A percentile compares a stretch with the other conserved stretches of the same genome.
These are phyloP conservation scores for Acanthaster planci DNA, from an alignment of 35 echinoderm and acorn worm genomes.

Conservation along the genomic window DNA sequence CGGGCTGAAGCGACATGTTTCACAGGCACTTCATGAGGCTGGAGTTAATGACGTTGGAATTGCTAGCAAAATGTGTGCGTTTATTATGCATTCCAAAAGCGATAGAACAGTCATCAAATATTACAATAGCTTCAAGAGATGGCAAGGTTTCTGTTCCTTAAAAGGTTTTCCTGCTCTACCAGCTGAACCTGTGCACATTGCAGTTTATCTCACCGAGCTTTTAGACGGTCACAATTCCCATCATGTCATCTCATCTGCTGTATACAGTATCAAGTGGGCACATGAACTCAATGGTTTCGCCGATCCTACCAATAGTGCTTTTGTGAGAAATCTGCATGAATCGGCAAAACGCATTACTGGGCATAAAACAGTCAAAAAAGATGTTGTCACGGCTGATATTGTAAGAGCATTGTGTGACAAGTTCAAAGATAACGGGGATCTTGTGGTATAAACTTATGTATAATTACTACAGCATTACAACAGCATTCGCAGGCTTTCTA, in stretches of 20 bases:
- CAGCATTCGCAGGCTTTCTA: constrained; percentile 20
- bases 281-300: background rate
- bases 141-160: background rate
- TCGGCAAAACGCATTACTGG: background rate
- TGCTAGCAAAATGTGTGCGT: background rate
- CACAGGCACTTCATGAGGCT: background rate
- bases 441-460: background rate
- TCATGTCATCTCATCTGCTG: background rate
- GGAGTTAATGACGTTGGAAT: background rate
- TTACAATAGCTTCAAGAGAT: background rate
- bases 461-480: background rate
- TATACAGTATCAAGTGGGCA: background rate
- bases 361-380: background rate
- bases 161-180: background rate
- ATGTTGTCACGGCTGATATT: background rate
- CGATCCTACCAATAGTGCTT: constrained; percentile 14
- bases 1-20: background rate
- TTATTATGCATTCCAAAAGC: background rate
- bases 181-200: background rate
- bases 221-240: background rate
- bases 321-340: background rate
- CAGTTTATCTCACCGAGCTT: background rate
- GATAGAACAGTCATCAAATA: background rate
- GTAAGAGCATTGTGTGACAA: background rate
- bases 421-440: background rate